Percentiles rank a stretch among this genome's conserved stretches.
phyloP scores from a whole-genome alignment of 2,888 invertebrate species.

The Diadromus collaris region DNA sequence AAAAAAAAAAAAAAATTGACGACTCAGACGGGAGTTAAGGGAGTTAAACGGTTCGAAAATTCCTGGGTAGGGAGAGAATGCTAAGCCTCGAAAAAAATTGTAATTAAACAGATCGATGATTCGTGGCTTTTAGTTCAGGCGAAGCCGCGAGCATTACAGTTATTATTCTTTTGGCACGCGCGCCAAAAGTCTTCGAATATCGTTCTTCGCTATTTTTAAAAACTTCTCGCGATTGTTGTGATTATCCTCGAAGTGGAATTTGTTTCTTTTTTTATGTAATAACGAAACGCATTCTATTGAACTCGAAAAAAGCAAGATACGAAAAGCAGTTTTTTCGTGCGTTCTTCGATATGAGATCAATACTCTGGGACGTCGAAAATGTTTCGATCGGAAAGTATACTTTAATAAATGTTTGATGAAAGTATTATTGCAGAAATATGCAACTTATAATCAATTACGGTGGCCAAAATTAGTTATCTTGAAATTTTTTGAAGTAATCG shows the following conservation, averaged over 20 bases:
- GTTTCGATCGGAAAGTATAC: too few relatives aligned
- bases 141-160: neutral
- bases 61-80: neutral
- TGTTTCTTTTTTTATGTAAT: neutral
- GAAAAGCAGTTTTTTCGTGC: neutral
- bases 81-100: neutral
- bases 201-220: neutral
- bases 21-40: neutral
- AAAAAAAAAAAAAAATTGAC: neutral
- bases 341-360: too few relatives aligned
- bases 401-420: too few relatives aligned
- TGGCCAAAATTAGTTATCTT: too few relatives aligned
- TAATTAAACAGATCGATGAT: slow-evolving; percentile 16
- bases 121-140: neutral
- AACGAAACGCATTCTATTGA: neutral
- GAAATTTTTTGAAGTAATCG: too few relatives aligned
- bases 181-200: neutral
- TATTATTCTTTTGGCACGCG: slow-evolving; percentile 9
- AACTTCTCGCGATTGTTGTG: neutral
- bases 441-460: too few relatives aligned
- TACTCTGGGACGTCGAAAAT: too few relatives aligned
- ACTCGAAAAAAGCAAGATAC: neutral
- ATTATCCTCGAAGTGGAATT: neutral
- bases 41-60: slow-evolving; percentile 8
- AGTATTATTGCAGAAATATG: too few relatives aligned